Evolutionary conservation across 1,140 invertebrate species (phyloP), one percentile per base, ranked within the genome.

Genomic region (Drosophila erecta): DNA sequence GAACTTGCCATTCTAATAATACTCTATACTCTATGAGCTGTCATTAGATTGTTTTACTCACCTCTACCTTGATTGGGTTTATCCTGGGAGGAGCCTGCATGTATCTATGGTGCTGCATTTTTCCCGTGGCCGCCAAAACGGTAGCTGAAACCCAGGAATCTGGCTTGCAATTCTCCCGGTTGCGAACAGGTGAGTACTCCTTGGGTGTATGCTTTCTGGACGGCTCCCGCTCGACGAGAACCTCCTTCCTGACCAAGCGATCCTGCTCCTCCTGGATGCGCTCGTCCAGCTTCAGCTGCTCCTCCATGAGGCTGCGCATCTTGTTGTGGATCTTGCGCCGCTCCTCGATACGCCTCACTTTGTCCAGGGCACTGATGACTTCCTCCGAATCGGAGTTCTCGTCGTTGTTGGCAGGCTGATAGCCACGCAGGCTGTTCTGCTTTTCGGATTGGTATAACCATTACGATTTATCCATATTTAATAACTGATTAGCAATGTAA

Each of bases 251-350:
- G 4, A 8, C 4, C 46, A 10, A 1, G 10, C 46, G 46, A 30
- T 49, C 46, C 8, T 30, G n/a, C 14, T 49, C 46, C 14, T 49
- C 46, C 46, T 49, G 46, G 8, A 30, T 30, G 1, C 22, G 46
- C 24, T 30, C 8, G n/a, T 49, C 46, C 3, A 30, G 14, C 46
- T 10, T 2, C 1, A 30, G 14, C 46, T 49, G 46, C 46, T 49
- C 24, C 4, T 49, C 24, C 46, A 49, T 15, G 24, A 49, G 46
- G 12, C 0, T 4, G 1, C 14, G 24, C 46, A 49, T 27, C 46
- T 4, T 15, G n/a, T 49, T 49, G 8, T 49, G 46, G n/a, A 49
- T 49, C n/a, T 49, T 49, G 7, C n/a, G 46, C 7, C 46, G 46
- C 46, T 49, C 46, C n/a, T 49, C 46, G 1, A 27, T 49, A 4